A percentile compares a stretch with the other conserved stretches of the same genome.
These are phyloP conservation scores for Gadopsis marmoratus DNA, from an alignment of 2,797 vertebrate species.

Conservation along the genomic window DNA sequence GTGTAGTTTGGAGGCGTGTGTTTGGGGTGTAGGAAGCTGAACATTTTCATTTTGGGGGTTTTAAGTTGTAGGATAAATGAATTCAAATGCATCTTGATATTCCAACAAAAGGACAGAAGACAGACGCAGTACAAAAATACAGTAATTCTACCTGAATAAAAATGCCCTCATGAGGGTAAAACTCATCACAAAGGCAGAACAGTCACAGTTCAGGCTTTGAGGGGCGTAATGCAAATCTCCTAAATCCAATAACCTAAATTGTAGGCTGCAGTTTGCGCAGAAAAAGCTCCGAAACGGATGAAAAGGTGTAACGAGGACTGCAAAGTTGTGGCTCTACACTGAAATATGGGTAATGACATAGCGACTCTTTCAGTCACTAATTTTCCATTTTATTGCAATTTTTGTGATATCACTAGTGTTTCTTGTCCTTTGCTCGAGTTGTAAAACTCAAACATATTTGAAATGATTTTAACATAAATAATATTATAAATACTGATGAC, in stretches of 20 bases:
- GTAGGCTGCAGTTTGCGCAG: background rate
- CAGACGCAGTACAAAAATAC: background rate
- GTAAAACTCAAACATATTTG: background rate
- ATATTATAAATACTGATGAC: background rate
- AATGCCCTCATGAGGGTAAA: background rate
- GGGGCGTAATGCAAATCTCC: background rate
- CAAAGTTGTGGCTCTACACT: slow-evolving; percentile 7
- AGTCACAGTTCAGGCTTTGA: background rate
- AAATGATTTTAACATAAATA: background rate
- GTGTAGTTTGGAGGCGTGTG: background rate
- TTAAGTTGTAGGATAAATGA: background rate
- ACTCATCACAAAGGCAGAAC: background rate
- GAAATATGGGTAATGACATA: background rate
- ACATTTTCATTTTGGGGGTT: background rate
- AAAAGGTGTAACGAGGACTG: background rate
- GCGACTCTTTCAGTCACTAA: background rate
- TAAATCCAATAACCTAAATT: background rate
- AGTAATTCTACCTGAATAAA: background rate
- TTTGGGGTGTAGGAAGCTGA: background rate
- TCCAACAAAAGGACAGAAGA: no score
- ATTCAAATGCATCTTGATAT: background rate
- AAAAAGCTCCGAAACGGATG: slow-evolving; percentile 4
- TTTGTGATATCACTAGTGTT: no score
- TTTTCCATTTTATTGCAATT: background rate
- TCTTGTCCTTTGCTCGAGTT: background rate